Base-by-base conservation (phyloP, 2,888 invertebrate genomes). In the Cantharis rufa region DNA sequence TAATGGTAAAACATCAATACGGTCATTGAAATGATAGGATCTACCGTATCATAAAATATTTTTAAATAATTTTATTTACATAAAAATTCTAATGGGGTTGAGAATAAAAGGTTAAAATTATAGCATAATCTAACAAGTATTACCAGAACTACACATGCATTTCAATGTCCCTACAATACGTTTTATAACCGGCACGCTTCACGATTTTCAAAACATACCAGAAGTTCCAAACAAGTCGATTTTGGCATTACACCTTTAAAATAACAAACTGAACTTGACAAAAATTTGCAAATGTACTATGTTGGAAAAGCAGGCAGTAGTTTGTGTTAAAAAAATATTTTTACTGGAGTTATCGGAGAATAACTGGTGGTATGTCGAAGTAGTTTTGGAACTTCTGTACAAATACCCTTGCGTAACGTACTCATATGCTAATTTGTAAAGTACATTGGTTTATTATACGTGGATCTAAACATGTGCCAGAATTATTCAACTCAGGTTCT, bases 81-180 rank as follows among this genome's bases (percentile, higher is more conserved):
- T 48, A 48, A 48, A 48, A 48, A n/a, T 48, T n/a, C n/a, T 48
- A n/a, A n/a, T 48, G 1, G 48, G 48, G 48, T 48, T 48, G 48
- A 48, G 48, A 48, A 48, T n/a, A 48, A 48, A 48, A 48, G 48
- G 48, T 48, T 48, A 48, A 48, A n/a, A 48, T 48, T 48, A 48
- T 48, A 48, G 48, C 48, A 48, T 87, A 87, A 87, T 87, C 87
- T 86, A 86, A 87, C 87, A 87, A 87, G 87, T 87, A 87, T 86
- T 85, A 86, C 86, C 86, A 85, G 87, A 87, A 87, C 86, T 86
- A 86, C 86, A 87, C 84, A 86, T 85, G 86, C 84, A 83, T 79
- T 80, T 74, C 79, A 77, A 79, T 78, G 74, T 62, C 77, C 68
- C 74, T 71, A 77, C 78, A 81, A 82, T 78, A 78, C 81, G 82